phyloP scores from a whole-genome alignment of 1,140 invertebrate genomes.

The Brachionus rubens region DNA sequence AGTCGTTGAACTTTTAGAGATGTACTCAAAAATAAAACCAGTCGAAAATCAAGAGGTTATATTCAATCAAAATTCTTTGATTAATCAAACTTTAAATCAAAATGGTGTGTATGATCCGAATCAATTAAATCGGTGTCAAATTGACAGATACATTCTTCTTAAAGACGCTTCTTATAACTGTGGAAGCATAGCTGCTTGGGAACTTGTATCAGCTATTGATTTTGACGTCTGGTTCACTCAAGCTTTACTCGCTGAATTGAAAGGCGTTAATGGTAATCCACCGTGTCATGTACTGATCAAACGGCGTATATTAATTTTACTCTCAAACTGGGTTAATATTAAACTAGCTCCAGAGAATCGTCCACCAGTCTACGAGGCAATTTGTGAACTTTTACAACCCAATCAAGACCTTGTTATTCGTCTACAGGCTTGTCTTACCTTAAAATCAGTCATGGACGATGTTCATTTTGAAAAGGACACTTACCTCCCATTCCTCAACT shows the following conservation, averaged over 20 bases:
- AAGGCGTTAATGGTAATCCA: constrained; percentile 66
- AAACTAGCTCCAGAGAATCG: constrained; percentile 75
- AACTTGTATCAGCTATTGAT: constrained; percentile 86
- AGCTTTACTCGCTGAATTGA: constrained; percentile 75
- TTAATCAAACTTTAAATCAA: constrained; percentile 32
- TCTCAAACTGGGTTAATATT: constrained; percentile 79
- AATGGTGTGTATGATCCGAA: background rate
- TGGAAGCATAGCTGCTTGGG: constrained; percentile 79
- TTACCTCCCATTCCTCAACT: constrained; percentile 72
- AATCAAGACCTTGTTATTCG: constrained; percentile 73
- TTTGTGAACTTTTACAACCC: constrained; percentile 66
- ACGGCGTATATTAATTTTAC: constrained; percentile 79
- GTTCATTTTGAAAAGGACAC: constrained; percentile 83
- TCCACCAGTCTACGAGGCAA: constrained; percentile 74
- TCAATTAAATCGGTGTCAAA: background rate
- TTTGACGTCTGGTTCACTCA: constrained; percentile 89
- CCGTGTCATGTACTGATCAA: constrained; percentile 74
- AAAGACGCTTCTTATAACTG: constrained; percentile 74
- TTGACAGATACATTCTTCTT: constrained; percentile 14
- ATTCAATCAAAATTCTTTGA: background rate
- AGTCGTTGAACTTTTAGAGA: constrained; percentile 40
- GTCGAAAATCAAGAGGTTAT: constrained; percentile 6
- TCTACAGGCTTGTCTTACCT: constrained; percentile 71
- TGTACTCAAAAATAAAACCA: constrained; percentile 19
- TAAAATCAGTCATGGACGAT: constrained; percentile 79